phyloP scores from a whole-genome alignment of 2,113 vertebrate species.

The Grammomys surdaster region DNA sequence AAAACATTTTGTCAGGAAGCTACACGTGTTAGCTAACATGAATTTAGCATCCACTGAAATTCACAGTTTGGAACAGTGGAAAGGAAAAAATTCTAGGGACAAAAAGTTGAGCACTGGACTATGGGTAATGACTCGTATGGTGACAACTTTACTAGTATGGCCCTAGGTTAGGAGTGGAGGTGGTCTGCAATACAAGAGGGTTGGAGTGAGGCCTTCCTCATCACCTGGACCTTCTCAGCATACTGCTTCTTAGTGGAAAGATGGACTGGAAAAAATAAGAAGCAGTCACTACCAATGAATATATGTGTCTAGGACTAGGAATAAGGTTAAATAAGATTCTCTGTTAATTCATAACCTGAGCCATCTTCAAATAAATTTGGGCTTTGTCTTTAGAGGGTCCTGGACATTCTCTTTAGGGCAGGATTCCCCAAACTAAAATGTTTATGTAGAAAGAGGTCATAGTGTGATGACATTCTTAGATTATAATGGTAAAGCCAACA shows the following conservation, averaged over 20 bases:
- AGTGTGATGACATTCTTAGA: not conserved
- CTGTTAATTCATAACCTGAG: not conserved
- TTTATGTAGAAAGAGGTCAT: not conserved
- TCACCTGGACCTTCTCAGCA: not conserved
- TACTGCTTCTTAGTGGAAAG: not conserved
- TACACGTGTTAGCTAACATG: not conserved
- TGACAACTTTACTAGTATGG: not conserved
- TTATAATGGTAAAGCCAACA: conserved; percentile 11
- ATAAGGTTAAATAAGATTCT: not conserved
- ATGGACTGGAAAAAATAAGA: not conserved
- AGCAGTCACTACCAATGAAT: not conserved
- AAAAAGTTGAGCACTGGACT: not conserved
- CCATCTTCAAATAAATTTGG: not conserved
- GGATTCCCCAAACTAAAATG: conserved; percentile 8
- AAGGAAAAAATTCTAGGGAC: not conserved
- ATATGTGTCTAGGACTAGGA: not conserved
- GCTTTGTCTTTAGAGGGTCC: conserved; percentile 2
- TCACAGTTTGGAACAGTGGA: not conserved
- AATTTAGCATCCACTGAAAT: not conserved
- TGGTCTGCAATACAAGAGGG: not conserved
- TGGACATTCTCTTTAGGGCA: not conserved
- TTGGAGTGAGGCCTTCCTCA: not conserved
- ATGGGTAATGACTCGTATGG: too few relatives aligned
- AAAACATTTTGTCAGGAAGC: not conserved
- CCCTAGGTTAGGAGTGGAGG: not conserved